Evolutionary conservation across 1,140 invertebrate species (phyloP).

Genomic region (Euura lappo): DNA sequence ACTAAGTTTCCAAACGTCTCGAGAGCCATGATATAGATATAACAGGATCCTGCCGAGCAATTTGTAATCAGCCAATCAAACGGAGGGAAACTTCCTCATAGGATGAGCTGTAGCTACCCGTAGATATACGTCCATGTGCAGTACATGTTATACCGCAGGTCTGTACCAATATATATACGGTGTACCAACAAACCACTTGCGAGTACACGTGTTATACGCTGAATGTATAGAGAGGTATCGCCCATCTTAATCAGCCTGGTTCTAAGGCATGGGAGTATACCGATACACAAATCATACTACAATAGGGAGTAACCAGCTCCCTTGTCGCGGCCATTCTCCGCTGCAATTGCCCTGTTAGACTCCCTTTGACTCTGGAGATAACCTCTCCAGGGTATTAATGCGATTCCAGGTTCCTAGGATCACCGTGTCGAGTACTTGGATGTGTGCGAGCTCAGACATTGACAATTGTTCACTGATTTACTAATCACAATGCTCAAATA

Average conservation of each 20-base stretch:
- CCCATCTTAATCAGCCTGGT: not conserved
- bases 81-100: slow-evolving; percentile 25
- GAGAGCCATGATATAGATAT: no score
- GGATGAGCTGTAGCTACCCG: slow-evolving; percentile 14
- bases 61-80: slow-evolving; percentile 17
- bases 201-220: no score
- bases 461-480: no score
- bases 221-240: no score
- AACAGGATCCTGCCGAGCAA: not conserved
- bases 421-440: not conserved
- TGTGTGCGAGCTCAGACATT: no score
- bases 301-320: not conserved
- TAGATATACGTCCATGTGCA: not conserved
- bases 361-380: not conserved
- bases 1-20: no score
- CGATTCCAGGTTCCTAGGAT: not conserved
- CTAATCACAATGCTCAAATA: no score
- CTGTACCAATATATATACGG: not conserved
- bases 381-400: not conserved
- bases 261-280: not conserved
- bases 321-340: not conserved
- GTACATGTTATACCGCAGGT: not conserved
- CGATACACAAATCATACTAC: slow-evolving; percentile 5
- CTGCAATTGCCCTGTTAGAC: not conserved
- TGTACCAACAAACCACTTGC: not conserved